Evolutionary conservation across 2,888 invertebrate species (phyloP).

Genomic region (Rhamphomyia laevipes): DNA sequence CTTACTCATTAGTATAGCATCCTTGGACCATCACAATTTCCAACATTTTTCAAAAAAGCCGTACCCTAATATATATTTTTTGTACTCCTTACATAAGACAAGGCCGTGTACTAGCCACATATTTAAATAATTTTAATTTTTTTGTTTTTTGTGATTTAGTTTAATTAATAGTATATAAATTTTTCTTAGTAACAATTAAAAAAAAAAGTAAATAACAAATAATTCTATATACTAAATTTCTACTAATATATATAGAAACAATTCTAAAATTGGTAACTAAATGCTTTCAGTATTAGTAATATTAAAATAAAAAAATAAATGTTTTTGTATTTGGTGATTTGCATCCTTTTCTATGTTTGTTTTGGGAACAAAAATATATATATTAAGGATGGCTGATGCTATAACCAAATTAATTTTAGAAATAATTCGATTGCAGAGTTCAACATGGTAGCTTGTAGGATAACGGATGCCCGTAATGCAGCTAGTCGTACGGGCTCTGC

Average conservation of each 20-base stretch:
- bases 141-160: neutral
- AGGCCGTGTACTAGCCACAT: slow-evolving; percentile 14
- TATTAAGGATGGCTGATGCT: slow-evolving; percentile 38
- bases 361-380: slow-evolving; percentile 16
- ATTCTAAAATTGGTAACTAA: too few relatives aligned
- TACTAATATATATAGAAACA: slow-evolving; percentile 10
- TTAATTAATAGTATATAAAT: neutral
- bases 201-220: neutral
- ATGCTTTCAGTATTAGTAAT: neutral
- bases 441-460: slow-evolving; percentile 96
- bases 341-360: slow-evolving; percentile 10
- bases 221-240: neutral
- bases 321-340: slow-evolving; percentile 10
- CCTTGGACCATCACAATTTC: slow-evolving; percentile 10
- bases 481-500: slow-evolving; percentile 52
- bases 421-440: slow-evolving; percentile 81
- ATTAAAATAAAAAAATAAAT: neutral
- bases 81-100: slow-evolving; percentile 14
- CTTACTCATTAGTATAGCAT: slow-evolving; percentile 6
- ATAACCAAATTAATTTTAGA: slow-evolving; percentile 44
- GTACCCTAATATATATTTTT: slow-evolving; percentile 17
- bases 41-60: slow-evolving; percentile 12
- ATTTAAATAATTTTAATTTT: neutral
- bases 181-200: neutral
- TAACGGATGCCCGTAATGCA: slow-evolving; percentile 87